A percentile compares a stretch with the other conserved stretches of the same genome.
Conservation (phyloP, 2,888 invertebrate species). For the Pandemis corylana region DNA sequence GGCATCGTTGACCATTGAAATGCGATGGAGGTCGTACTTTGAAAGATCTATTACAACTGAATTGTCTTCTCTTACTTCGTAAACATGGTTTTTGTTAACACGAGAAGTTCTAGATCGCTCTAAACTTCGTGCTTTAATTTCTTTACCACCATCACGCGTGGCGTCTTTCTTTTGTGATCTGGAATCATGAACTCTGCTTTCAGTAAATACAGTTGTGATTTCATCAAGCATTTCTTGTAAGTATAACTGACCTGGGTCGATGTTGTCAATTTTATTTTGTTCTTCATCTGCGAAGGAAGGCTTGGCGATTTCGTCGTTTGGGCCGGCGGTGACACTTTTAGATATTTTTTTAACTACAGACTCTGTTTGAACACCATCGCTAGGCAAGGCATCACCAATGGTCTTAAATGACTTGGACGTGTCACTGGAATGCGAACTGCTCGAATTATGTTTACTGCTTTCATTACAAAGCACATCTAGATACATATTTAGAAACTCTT, state of each 20-base stretch:
- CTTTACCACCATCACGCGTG: conserved; percentile 46
- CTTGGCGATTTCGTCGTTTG: conserved; percentile 43
- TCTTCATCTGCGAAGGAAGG: conserved; percentile 26
- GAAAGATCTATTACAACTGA: conserved; percentile 66
- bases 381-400: conserved; percentile 34
- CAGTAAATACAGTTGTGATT: conserved; percentile 64
- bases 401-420: conserved; percentile 46
- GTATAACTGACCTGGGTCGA: conserved; percentile 62
- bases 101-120: conserved; percentile 46
- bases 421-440: conserved; percentile 56
- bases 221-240: conserved; percentile 68
- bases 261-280: conserved; percentile 41
- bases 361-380: conserved; percentile 66
- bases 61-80: conserved; percentile 56
- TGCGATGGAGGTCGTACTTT: conserved; percentile 65
- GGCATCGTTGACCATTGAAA: conserved; percentile 61
- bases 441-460: conserved; percentile 50
- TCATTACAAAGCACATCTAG: conserved; percentile 63
- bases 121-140: conserved; percentile 51
- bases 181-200: conserved; percentile 47
- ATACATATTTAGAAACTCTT: conserved; percentile 68
- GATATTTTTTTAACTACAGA: conserved; percentile 61
- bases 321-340: conserved; percentile 55
- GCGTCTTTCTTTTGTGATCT: conserved; percentile 42
- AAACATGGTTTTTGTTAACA: conserved; percentile 47